Conservation (phyloP, 2,797 vertebrate species). For the Malacoctenus gilli region DNA sequence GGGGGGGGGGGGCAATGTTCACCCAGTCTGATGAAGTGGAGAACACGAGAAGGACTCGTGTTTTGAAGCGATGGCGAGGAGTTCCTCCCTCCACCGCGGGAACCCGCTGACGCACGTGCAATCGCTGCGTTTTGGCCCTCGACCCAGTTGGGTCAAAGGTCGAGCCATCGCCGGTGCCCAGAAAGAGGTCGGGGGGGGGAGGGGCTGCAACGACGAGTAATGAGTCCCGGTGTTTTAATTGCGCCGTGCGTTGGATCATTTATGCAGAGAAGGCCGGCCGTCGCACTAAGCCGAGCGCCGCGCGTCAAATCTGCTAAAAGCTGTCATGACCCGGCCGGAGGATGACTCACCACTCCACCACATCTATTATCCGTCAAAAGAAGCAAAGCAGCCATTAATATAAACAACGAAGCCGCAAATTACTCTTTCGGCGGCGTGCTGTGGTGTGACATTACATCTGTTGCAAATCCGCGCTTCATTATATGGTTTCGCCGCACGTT, state of each 20-base stretch:
- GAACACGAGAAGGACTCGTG: slow-evolving; percentile 54
- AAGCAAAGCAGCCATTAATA: slow-evolving; percentile 6
- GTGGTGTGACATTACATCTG: slow-evolving; percentile 1
- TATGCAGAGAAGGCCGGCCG: not conserved
- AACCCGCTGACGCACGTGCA: too few species aligned
- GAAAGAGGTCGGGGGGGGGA: too few species aligned
- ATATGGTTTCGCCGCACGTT: slow-evolving; percentile 9
- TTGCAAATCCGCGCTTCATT: slow-evolving; percentile 6
- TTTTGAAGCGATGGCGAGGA: slow-evolving; percentile 35
- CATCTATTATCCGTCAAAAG: not conserved
- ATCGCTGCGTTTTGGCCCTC: too few species aligned
- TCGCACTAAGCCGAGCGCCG: slow-evolving; percentile 2
- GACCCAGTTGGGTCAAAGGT: too few species aligned
- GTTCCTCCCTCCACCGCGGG: slow-evolving; percentile 6
- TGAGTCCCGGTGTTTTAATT: not conserved
- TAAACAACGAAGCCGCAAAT: slow-evolving; percentile 11
- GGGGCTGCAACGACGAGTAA: too few species aligned
- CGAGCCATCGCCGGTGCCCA: too few species aligned
- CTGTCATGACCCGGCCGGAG: not conserved
- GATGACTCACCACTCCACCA: not conserved
- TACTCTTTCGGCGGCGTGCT: not conserved
- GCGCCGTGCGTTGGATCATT: not conserved
- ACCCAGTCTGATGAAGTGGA: slow-evolving; percentile 63
- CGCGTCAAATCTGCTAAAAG: not conserved
- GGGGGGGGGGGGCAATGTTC: slow-evolving; percentile 39